Evolutionary conservation across 2,797 vertebrate genomes (phyloP).

Genomic region (Betta splendens): DNA sequence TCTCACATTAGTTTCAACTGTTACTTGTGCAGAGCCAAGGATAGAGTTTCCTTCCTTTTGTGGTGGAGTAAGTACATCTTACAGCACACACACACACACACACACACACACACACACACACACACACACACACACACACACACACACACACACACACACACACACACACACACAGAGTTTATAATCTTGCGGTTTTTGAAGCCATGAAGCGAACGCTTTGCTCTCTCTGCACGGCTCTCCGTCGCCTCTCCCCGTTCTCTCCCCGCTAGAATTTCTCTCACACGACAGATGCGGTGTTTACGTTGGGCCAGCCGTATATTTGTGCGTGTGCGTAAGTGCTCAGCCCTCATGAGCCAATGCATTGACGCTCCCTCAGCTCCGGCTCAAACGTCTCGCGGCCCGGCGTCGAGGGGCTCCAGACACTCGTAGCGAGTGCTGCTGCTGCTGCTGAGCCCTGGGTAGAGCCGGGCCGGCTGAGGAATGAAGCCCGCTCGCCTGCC

Average conservation of each 20-base stretch:
- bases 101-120: slow-evolving; percentile 25
- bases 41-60: slow-evolving; percentile 53
- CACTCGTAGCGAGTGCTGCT: slow-evolving; percentile 52
- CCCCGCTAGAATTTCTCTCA: slow-evolving; percentile 7
- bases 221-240: slow-evolving; percentile 32
- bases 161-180: slow-evolving; percentile 36
- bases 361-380: background rate
- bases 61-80: slow-evolving; percentile 39
- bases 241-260: slow-evolving; percentile 20
- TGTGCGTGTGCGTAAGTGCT: background rate
- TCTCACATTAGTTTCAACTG: slow-evolving; percentile 30
- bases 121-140: slow-evolving; percentile 14
- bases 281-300: background rate
- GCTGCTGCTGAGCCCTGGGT: slow-evolving; percentile 53
- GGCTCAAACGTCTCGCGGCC: slow-evolving; percentile 46
- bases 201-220: slow-evolving; percentile 41
- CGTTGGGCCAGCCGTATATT: background rate
- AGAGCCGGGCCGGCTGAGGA: slow-evolving; percentile 67
- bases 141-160: slow-evolving; percentile 17
- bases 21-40: slow-evolving; percentile 43
- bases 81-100: slow-evolving; percentile 28
- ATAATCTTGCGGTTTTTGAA: slow-evolving; percentile 53
- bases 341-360: background rate
- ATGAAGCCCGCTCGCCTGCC: slow-evolving; percentile 75
- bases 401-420: slow-evolving; percentile 47